phyloP scores from a whole-genome alignment of 1,140 invertebrate genomes.

The Parasteatoda tepidariorum region DNA sequence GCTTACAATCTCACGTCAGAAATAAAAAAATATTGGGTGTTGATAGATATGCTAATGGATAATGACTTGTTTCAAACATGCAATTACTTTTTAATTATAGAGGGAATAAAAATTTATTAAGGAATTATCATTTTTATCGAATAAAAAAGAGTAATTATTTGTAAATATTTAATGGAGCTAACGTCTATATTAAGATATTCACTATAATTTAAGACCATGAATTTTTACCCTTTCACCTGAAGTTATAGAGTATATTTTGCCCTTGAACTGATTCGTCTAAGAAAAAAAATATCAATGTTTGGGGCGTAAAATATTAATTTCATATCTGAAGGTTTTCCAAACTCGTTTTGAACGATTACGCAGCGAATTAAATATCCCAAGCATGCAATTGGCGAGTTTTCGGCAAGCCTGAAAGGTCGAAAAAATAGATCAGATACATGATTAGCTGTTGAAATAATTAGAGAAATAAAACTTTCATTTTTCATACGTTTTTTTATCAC shows the following conservation, averaged over 20 bases:
- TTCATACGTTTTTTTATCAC: too few relatives aligned
- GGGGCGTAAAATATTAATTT: conserved; percentile 7
- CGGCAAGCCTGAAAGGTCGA: not conserved
- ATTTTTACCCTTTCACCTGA: not conserved
- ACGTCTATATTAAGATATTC: not conserved
- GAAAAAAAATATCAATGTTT: not conserved
- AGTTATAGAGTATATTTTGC: not conserved
- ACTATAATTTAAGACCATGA: not conserved
- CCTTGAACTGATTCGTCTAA: conserved; percentile 5
- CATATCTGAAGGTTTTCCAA: conserved; percentile 19
- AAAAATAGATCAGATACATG: not conserved
- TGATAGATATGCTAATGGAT: too few relatives aligned
- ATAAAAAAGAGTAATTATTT: not conserved
- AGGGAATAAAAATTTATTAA: not conserved
- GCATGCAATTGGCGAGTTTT: not conserved
- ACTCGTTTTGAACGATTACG: conserved; percentile 5
- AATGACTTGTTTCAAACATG: too few relatives aligned
- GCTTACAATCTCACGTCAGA: too few relatives aligned
- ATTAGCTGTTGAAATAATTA: not conserved
- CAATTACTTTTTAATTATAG: too few relatives aligned
- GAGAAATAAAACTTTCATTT: too few relatives aligned
- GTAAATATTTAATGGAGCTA: not conserved
- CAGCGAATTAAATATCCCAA: not conserved
- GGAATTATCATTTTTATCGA: not conserved
- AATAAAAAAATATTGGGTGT: too few relatives aligned